Percentiles rank a stretch among this genome's conserved stretches.
phyloP scores from a whole-genome alignment of 2,113 vertebrate species.

The Leptosomus discolor region DNA sequence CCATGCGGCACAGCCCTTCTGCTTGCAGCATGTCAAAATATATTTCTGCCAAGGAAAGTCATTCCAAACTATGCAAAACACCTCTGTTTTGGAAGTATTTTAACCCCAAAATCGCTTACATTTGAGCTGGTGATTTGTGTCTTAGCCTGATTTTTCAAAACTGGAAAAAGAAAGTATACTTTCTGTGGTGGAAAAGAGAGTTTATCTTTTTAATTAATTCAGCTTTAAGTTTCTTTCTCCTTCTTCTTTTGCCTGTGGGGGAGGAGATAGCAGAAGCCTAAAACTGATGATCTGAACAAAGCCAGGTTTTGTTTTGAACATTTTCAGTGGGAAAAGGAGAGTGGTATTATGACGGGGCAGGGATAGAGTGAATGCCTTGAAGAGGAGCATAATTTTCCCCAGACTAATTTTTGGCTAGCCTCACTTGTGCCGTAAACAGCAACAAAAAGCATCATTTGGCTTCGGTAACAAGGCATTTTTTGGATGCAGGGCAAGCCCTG shows the following conservation, averaged over 20 bases:
- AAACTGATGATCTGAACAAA: neutral
- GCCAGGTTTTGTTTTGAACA: neutral
- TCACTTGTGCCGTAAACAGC: neutral
- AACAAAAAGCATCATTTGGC: neutral
- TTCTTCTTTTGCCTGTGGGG: neutral
- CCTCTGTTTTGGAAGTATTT: neutral
- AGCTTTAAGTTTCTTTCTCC: neutral
- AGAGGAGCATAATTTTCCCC: neutral
- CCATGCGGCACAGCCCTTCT: neutral
- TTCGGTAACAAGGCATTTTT: neutral
- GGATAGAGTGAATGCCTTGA: neutral
- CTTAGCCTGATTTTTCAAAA: neutral
- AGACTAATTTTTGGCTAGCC: neutral
- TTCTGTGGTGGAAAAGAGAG: neutral
- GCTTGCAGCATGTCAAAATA: neutral
- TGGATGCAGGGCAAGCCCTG: neutral
- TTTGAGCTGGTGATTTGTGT: neutral
- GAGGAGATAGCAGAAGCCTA: neutral
- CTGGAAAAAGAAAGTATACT: neutral
- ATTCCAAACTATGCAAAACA: neutral
- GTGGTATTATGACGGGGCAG: neutral
- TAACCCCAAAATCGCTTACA: accelerated
- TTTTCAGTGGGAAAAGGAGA: neutral
- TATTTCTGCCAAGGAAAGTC: neutral
- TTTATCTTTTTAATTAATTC: neutral